Percentiles rank a stretch among this genome's conserved stretches.
Evolutionary conservation across 2,888 invertebrate genomes (phyloP).

Genomic region (Polylopha cassiicola): DNA sequence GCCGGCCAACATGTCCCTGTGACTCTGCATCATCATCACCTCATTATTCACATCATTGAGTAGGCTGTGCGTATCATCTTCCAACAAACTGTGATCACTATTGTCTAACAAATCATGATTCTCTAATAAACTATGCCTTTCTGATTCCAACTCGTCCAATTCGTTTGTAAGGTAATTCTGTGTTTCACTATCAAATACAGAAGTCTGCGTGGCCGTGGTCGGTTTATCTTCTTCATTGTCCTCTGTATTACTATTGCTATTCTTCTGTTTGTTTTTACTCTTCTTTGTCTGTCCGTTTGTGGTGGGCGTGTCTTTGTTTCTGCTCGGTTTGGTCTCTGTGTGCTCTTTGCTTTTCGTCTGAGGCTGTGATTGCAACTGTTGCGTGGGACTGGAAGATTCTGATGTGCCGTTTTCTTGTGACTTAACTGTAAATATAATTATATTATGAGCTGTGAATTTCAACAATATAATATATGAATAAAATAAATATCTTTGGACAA

Average conservation of each 20-base stretch:
- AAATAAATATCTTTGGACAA: too few species aligned
- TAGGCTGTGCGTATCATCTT: conserved; percentile 65
- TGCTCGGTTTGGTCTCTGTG: conserved; percentile 55
- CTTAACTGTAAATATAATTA: conserved; percentile 48
- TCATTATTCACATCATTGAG: conserved; percentile 57
- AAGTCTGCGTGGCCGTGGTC: conserved; percentile 35
- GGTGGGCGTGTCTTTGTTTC: conserved; percentile 64
- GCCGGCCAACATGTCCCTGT: conserved; percentile 62
- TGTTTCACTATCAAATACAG: conserved; percentile 59
- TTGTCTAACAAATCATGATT: conserved; percentile 67
- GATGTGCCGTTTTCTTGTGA: conserved; percentile 74
- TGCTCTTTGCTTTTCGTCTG: conserved; percentile 72
- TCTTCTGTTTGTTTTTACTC: conserved; percentile 68
- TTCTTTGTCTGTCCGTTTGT: conserved; percentile 67
- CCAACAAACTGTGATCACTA: conserved; percentile 65
- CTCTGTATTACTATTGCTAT: conserved; percentile 74
- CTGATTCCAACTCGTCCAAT: conserved; percentile 68
- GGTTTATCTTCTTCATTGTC: conserved; percentile 34
- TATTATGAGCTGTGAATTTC: background rate
- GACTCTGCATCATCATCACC: conserved; percentile 61
- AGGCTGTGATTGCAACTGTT: conserved; percentile 52
- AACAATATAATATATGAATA: conserved; percentile 1
- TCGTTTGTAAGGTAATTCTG: conserved; percentile 60
- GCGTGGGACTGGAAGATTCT: conserved; percentile 71
- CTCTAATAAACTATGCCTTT: conserved; percentile 68